Percentiles rank a stretch among this genome's conserved stretches.
Evolutionary conservation across 2,888 invertebrate genomes (phyloP).

Genomic region (Hedychridium roseum): DNA sequence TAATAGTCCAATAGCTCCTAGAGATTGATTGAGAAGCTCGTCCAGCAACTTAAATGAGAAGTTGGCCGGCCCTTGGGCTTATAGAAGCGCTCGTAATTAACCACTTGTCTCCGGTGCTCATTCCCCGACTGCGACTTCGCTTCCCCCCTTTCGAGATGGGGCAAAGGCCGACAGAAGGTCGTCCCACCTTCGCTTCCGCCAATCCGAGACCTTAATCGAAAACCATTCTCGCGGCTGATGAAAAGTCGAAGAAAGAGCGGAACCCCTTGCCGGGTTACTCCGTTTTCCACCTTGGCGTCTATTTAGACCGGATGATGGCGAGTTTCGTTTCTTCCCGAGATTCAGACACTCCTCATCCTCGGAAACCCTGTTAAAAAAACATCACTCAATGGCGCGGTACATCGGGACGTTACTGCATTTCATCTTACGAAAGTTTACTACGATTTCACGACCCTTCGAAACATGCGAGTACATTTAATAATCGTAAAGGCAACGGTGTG

Average conservation of each 20-base stretch:
- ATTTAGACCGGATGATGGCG: no score
- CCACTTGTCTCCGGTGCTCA: conserved; percentile 41
- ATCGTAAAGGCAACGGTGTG: no score
- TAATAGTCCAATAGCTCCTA: conserved; percentile 29
- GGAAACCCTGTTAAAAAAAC: no score
- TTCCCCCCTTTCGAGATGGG: conserved; percentile 27
- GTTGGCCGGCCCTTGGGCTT: conserved; percentile 37
- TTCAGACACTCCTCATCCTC: no score
- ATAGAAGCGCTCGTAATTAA: conserved; percentile 45
- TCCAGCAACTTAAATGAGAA: conserved; percentile 36
- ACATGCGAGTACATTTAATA: no score
- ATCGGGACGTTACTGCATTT: no score
- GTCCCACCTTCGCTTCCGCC: conserved; percentile 35
- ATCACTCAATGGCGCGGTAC: no score
- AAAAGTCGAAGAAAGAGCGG: conserved; percentile 42
- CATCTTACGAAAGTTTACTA: no score
- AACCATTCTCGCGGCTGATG: conserved; percentile 48
- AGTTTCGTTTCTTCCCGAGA: background rate
- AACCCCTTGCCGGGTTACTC: background rate
- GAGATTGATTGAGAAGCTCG: conserved; percentile 33
- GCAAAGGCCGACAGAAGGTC: no score
- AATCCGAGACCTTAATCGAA: conserved; percentile 44
- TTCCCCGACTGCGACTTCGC: conserved; percentile 24
- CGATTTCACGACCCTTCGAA: no score
- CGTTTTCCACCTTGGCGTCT: background rate